These are phyloP conservation scores for Chironomus riparius DNA, from an alignment of 2,888 invertebrate genomes.

Conservation along the genomic window DNA sequence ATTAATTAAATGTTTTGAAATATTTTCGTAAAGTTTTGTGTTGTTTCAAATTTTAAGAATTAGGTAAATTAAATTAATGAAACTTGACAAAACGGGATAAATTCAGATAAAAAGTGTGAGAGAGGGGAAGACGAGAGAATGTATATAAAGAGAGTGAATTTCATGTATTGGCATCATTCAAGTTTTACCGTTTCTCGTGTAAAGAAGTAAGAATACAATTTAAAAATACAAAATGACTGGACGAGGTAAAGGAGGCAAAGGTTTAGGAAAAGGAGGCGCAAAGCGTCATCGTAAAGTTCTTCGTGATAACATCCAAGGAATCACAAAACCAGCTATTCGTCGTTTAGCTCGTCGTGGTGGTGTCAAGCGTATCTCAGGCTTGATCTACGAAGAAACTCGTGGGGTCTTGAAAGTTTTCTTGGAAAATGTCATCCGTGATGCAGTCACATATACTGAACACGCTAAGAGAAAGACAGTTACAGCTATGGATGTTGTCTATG, in stretches of 20 bases:
- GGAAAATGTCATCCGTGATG: neutral
- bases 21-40: no score
- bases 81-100: no score
- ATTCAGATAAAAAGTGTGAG: no score
- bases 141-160: no score
- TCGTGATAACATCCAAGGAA: slow-evolving; percentile 44
- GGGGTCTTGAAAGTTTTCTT: neutral
- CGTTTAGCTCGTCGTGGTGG: neutral
- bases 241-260: slow-evolving; percentile 70
- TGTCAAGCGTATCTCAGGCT: neutral
- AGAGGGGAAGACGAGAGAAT: no score
- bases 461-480: neutral
- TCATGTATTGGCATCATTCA: no score
- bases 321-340: neutral
- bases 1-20: no score
- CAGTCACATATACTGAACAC: neutral
- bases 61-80: no score
- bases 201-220: neutral
- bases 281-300: slow-evolving; percentile 75
- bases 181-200: no score
- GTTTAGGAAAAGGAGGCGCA: slow-evolving; percentile 70
- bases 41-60: no score
- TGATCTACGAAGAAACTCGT: neutral
- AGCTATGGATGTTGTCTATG: neutral
- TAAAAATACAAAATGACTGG: slow-evolving; percentile 55